Evolutionary conservation across 1,140 invertebrate species (phyloP).

Genomic region (Papilio polytes): DNA sequence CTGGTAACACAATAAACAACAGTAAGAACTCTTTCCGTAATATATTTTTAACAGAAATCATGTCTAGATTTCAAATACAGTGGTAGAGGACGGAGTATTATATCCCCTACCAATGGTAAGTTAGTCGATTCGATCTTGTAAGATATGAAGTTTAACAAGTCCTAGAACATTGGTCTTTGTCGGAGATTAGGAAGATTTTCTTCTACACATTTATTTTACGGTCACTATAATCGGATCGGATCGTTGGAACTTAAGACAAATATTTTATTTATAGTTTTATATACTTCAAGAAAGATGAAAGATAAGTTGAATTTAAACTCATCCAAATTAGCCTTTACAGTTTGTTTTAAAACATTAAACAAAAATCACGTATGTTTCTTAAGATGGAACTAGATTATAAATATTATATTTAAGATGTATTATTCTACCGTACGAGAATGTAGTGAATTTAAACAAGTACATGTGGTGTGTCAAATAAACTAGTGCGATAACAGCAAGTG

Average conservation of each 20-base stretch:
- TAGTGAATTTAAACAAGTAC: not conserved
- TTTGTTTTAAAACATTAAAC: not conserved
- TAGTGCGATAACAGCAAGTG: slow-evolving; percentile 14
- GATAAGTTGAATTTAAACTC: not conserved
- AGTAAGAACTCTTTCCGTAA: not conserved
- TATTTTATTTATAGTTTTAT: not conserved
- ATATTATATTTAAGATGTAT: not conserved
- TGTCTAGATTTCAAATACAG: not conserved
- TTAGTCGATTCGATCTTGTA: not conserved
- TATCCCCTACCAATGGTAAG: not conserved
- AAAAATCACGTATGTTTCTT: no score
- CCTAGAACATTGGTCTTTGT: not conserved
- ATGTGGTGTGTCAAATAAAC: slow-evolving; percentile 10
- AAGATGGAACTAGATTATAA: not conserved
- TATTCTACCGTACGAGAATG: slow-evolving; percentile 12
- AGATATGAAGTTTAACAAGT: slow-evolving; percentile 3
- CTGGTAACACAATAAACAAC: slow-evolving; percentile 14
- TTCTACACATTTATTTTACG: not conserved
- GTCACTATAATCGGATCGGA: not conserved
- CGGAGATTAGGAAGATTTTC: not conserved
- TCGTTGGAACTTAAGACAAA: not conserved
- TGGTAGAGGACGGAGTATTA: not conserved
- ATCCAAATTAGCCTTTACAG: not conserved
- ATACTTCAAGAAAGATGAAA: not conserved
- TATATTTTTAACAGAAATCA: slow-evolving; percentile 6